A percentile compares a stretch with the other conserved stretches of the same genome.
Evolutionary conservation across 2,797 vertebrate genomes (phyloP).

Genomic region (Megaceryle alcyon): DNA sequence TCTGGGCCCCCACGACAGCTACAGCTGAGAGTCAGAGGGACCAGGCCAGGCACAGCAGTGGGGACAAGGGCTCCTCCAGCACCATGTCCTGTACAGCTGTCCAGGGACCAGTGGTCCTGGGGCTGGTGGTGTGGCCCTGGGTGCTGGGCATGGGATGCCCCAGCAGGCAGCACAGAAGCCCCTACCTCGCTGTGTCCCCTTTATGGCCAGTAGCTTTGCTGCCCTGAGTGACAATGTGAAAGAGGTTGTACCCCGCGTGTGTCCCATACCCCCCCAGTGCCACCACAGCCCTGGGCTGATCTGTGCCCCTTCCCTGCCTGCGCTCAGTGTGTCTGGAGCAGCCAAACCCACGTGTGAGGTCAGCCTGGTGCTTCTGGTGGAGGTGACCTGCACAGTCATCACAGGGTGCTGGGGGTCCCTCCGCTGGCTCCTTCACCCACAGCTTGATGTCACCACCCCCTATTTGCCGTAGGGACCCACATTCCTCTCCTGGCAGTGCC

Average conservation of each 20-base stretch:
- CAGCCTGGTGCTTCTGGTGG: background rate
- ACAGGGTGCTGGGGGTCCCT: rapidly evolving
- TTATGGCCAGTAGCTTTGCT: background rate
- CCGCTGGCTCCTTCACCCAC: rapidly evolving
- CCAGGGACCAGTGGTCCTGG: background rate
- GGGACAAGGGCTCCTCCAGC: background rate
- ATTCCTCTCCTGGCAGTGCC: background rate
- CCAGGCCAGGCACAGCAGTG: background rate
- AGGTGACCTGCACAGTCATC: background rate
- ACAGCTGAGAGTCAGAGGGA: background rate
- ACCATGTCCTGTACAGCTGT: background rate
- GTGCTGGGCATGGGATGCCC: background rate
- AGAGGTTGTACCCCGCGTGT: background rate
- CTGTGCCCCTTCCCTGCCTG: background rate
- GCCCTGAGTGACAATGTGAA: background rate
- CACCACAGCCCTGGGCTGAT: background rate
- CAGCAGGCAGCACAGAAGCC: background rate
- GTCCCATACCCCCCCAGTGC: background rate
- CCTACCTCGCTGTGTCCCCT: background rate
- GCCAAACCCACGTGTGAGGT: background rate
- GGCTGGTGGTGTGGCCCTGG: background rate
- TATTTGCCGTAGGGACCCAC: rapidly evolving
- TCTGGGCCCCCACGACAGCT: background rate
- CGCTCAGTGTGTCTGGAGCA: background rate
- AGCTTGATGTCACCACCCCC: background rate